Evolutionary conservation across 2,797 vertebrate genomes (phyloP), one percentile per base, ranked within the genome.

Genomic region (Neosilurus hyrtlii): DNA sequence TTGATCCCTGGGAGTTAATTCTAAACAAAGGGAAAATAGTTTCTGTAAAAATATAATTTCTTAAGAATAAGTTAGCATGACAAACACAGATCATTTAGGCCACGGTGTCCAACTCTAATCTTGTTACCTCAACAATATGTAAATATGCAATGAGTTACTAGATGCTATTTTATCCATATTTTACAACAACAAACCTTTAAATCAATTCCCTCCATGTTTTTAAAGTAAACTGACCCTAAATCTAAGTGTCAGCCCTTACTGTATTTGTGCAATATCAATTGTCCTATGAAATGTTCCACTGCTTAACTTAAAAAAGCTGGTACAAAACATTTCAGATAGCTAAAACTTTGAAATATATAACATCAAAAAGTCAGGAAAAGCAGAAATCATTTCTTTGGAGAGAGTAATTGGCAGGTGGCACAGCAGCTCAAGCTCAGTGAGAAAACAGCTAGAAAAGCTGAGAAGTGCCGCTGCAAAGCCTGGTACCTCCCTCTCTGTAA

Each of bases 401-500:
- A 8, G 9, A 20, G 87, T 65, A 88, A 83, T 86, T 81, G 88
- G 88, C 90, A 91, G 92, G 87, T 92, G 91, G 89, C 88, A 87
- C 67, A 87, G 85, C 84, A 80, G 81, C 82, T 85, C 80, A 62
- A 88, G 87, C 87, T 89, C 86, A 80, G 89, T 87, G 87, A 89
- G 88, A 88, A 86, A 89, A 86, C 84, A 88, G 87, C 89, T 88
- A 87, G 88, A 87, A 76, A 85, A 76, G 86, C 79, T 35, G 79
- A 88, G 90, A 90, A 91, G 89, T 89, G 86, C 86, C 59, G 57
- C 86, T 24, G 82, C 87, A 90, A 90, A 92, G 88, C 87, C 89
- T 88, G 88, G 89, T 87, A 91, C 89, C 90, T 89, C 90, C 90
- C 91, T 82, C 87, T 93, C 87, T 91, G 90, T 82, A 93, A 94